Evolutionary conservation across 2,797 vertebrate genomes (phyloP), one percentile per base, ranked within the genome.

Genomic region (Leptoclinus maculatus): DNA sequence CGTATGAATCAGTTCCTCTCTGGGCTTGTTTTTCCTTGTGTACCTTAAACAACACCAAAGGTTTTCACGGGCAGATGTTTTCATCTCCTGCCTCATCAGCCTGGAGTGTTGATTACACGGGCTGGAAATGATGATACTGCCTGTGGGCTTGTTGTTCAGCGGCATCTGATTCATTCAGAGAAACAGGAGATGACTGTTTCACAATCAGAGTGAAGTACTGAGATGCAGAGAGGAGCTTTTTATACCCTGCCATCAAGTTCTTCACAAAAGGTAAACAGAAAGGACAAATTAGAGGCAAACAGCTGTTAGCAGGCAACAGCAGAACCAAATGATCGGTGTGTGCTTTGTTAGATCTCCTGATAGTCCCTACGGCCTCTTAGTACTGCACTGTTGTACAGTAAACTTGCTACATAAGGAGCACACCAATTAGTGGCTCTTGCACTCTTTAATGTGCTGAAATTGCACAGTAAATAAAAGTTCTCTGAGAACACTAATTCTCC

Each of bases 11-110:
- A 82, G 65, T 81, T 92, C 67, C 87, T 88, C 79, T 82, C 89
- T 86, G 77, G 58, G 72, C 76, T 78, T 74, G 39, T 70, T 78
- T 72, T 47, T 62, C 49, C 45, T 58, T 17, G 51, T 45, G 67
- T 62, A 58, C 57, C 72, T 76, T 71, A 74, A 85, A 91, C 86
- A 83, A 75, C 88, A 86, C 80, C 82, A 64, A 92, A 89, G 66
- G 74, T 89, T 78, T 87, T 83, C 71, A 76, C 19, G 4, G 71
- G 58, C 69, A 79, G 83, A 88, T 89, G 88, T 90, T 89, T 92
- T 87, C 75, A 91, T 91, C 79, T 82, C 89, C 73, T 80, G 87
- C 88, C 83, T 90, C 88, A 89, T 89, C 91, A 89, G 87, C 88
- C 78, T 29, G 51, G 59, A 76, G 89, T 88, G 84, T 88, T 92